phyloP scores from a whole-genome alignment of 2,888 invertebrate genomes.

The Eilema caniola region DNA sequence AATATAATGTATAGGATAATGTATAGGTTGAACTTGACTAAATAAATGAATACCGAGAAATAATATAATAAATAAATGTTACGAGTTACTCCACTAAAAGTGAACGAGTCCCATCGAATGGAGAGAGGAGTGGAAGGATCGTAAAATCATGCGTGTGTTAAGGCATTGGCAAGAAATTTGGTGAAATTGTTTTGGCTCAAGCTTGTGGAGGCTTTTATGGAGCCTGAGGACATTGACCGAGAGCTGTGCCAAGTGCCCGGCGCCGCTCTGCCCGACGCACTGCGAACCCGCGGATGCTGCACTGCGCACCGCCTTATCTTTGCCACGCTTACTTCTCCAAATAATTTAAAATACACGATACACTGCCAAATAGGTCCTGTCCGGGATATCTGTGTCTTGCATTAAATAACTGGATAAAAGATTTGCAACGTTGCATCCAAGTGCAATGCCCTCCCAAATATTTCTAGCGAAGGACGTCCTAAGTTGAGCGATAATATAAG shows the following conservation, averaged over 20 bases:
- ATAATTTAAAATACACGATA: conserved; percentile 75
- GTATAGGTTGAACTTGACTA: no score
- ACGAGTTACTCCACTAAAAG: conserved; percentile 63
- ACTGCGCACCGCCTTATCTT: conserved; percentile 79
- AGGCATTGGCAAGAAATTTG: conserved; percentile 82
- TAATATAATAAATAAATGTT: conserved; percentile 76
- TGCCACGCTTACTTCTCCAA: conserved; percentile 66
- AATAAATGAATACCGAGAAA: conserved; percentile 70
- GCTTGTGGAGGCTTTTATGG: conserved; percentile 82
- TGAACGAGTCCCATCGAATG: conserved; percentile 66
- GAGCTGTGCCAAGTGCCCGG: conserved; percentile 82
- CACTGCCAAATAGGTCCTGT: conserved; percentile 75
- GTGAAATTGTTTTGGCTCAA: conserved; percentile 85
- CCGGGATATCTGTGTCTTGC: conserved; percentile 36
- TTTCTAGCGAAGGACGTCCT: conserved; percentile 59
- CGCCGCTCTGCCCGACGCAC: conserved; percentile 82
- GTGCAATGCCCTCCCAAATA: conserved; percentile 53
- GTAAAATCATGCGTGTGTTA: conserved; percentile 83
- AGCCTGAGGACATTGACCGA: conserved; percentile 82
- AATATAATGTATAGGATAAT: no score
- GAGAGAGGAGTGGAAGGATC: conserved; percentile 69
- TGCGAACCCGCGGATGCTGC: conserved; percentile 77
- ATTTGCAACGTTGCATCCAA: conserved; percentile 31
- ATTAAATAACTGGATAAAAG: conserved; percentile 43
- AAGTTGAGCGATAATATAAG: conserved; percentile 54